These are phyloP conservation scores for Steinernema scapterisci DNA, from an alignment of 2,888 invertebrate genomes.

Conservation along the genomic window DNA sequence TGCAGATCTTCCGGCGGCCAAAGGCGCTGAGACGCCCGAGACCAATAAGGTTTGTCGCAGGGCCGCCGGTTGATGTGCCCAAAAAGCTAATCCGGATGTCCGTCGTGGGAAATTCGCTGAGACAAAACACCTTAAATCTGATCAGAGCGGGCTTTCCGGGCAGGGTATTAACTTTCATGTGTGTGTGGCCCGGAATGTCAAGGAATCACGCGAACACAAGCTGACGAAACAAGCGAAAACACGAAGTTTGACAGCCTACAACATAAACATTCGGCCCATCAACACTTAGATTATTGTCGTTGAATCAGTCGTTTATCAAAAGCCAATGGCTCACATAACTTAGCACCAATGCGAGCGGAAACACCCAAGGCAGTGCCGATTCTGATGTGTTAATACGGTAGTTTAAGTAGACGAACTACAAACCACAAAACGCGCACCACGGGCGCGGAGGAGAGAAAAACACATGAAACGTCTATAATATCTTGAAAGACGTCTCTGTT, in stretches of 20 bases:
- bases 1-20: constrained; percentile 8
- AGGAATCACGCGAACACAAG: not conserved
- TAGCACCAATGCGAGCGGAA: not conserved
- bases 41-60: not conserved
- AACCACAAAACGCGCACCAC: no score
- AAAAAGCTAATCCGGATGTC: constrained; percentile 7
- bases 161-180: not conserved
- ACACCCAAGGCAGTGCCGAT: not conserved
- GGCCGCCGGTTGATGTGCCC: not conserved
- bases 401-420: no score
- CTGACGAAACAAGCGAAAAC: constrained; percentile 6
- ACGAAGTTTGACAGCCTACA: not conserved
- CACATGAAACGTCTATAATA: no score
- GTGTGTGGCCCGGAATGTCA: not conserved
- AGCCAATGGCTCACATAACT: not conserved
- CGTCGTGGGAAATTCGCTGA: constrained; percentile 5
- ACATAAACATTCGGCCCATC: not conserved
- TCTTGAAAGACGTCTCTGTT: no score
- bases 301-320: constrained; percentile 2
- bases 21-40: not conserved
- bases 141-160: not conserved
- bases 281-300: not conserved
- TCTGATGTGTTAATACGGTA: no score
- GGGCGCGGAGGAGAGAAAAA: no score
- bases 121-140: constrained; percentile 6